Evolutionary conservation across 2,113 vertebrate species (phyloP).

Genomic region (Anser cygnoides): DNA sequence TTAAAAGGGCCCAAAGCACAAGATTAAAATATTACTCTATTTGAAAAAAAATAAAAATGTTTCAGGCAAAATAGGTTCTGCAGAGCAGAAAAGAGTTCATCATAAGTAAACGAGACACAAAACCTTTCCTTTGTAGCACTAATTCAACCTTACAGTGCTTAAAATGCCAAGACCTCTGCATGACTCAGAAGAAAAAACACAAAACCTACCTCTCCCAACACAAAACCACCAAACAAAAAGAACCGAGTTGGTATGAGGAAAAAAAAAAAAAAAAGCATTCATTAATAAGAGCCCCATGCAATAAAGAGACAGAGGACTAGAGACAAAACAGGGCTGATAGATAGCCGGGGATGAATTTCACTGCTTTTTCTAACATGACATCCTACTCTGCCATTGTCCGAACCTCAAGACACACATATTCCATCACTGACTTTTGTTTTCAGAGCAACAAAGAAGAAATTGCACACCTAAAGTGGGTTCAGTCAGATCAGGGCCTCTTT

Average conservation of each 20-base stretch:
- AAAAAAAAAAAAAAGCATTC: neutral
- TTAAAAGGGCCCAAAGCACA: slow-evolving; percentile 46
- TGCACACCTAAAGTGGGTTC: neutral
- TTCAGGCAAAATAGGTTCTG: slow-evolving; percentile 43
- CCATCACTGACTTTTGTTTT: neutral
- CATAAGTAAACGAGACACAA: slow-evolving; percentile 32
- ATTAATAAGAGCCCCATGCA: neutral
- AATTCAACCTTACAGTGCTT: neutral
- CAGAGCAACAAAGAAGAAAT: neutral
- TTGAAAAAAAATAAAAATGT: slow-evolving; percentile 14
- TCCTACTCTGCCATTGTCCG: neutral
- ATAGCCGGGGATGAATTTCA: neutral
- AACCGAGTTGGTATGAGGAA: neutral
- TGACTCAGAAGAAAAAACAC: neutral
- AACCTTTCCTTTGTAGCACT: neutral
- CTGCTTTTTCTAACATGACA: neutral
- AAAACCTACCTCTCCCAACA: neutral
- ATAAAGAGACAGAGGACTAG: neutral
- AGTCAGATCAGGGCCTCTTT: neutral
- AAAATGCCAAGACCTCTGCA: slow-evolving; percentile 26
- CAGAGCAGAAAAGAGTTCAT: slow-evolving; percentile 42
- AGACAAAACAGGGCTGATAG: neutral
- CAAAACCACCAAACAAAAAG: neutral
- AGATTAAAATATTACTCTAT: slow-evolving; percentile 67
- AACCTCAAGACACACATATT: neutral